A percentile compares a stretch with the other conserved stretches of the same genome.
Conservation (phyloP, 2,113 vertebrate genomes). For the Dipodomys spectabilis region DNA sequence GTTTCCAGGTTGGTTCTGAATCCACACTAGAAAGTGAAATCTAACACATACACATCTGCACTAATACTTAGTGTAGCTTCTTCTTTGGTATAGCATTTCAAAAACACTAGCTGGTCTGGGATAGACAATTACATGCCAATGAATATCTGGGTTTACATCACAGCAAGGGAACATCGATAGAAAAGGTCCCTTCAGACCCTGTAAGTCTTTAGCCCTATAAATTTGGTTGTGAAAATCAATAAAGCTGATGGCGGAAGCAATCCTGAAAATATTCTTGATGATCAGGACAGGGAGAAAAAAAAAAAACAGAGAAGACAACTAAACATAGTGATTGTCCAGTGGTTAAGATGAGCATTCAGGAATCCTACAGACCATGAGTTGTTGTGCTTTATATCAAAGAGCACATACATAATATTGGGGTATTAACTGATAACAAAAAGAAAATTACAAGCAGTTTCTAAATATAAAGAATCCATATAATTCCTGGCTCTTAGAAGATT, state of each 20-base stretch:
- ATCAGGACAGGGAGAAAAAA: background rate
- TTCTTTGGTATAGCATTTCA: background rate
- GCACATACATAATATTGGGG: background rate
- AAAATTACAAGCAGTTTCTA: background rate
- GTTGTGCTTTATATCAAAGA: background rate
- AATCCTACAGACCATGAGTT: background rate
- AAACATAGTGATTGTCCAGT: background rate
- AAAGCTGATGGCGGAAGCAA: constrained; percentile 20
- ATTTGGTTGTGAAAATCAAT: constrained; percentile 46
- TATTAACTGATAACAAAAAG: background rate
- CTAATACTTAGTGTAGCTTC: background rate
- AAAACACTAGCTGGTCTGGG: background rate
- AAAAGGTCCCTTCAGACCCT: background rate
- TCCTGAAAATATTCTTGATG: background rate
- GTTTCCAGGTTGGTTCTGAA: background rate
- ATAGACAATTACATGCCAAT: background rate
- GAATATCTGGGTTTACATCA: constrained; percentile 12
- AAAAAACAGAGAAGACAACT: background rate
- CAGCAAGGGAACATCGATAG: constrained; percentile 27
- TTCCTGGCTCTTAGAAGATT: background rate
- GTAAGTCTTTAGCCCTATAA: constrained; percentile 5
- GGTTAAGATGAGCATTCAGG: background rate
- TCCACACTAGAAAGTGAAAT: background rate
- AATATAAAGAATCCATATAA: background rate
- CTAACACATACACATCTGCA: background rate